phyloP scores from a whole-genome alignment of 2,888 invertebrate species.

The Platycheirus rosarum region DNA sequence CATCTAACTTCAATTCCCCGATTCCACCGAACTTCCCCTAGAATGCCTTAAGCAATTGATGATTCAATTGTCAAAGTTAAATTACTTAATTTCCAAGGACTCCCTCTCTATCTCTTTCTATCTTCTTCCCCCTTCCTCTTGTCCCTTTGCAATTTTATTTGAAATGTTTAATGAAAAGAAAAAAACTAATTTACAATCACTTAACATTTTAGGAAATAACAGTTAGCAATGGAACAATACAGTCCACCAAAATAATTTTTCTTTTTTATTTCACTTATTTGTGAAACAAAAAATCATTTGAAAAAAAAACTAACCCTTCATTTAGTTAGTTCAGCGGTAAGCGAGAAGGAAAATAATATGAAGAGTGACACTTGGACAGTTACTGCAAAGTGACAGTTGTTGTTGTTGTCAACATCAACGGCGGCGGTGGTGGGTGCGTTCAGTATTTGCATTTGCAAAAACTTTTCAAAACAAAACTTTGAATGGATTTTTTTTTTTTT shows the following conservation, averaged over 20 bases:
- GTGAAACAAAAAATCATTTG: constrained; percentile 1
- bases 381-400: neutral
- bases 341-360: neutral
- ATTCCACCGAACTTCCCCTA: constrained; percentile 1
- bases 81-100: constrained; percentile 65
- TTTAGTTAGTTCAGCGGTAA: constrained; percentile 5
- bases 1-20: neutral
- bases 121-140: no score
- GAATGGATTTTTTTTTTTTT: constrained; percentile 14
- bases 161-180: constrained; percentile 3
- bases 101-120: neutral
- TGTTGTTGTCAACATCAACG: no score
- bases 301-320: neutral
- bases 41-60: constrained; percentile 59
- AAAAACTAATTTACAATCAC: constrained; percentile 65
- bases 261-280: constrained; percentile 1
- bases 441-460: constrained; percentile 10
- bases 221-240: constrained; percentile 49
- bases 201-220: constrained; percentile 62
- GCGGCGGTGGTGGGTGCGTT: constrained; percentile 11
- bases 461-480: constrained; percentile 29
- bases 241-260: constrained; percentile 31
- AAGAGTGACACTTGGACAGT: constrained; percentile 49
- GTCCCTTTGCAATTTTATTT: neutral
- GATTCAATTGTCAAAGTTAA: constrained; percentile 73